A percentile compares a stretch with the other conserved stretches of the same genome.
phyloP scores from a whole-genome alignment of 2,888 invertebrate species.

The Labia minor region DNA sequence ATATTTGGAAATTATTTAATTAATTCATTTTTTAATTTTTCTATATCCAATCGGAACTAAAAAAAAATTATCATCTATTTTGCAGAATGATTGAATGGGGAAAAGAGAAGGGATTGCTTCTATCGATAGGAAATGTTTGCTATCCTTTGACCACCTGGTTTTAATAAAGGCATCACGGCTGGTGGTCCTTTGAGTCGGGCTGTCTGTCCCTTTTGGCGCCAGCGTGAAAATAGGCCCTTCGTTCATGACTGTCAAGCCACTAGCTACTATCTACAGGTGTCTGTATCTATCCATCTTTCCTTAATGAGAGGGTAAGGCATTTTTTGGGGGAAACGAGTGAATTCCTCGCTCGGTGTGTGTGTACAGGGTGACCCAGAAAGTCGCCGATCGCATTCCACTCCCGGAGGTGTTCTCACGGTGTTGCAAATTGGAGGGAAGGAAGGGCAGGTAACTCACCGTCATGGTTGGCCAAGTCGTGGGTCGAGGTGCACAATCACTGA shows the following conservation, averaged over 20 bases:
- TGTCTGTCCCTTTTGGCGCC: background rate
- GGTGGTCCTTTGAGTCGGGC: too few relatives aligned
- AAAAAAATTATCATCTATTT: too few relatives aligned
- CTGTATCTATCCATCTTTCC: background rate
- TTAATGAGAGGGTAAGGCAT: background rate
- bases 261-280: constrained; percentile 13
- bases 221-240: background rate
- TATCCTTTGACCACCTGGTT: too few relatives aligned
- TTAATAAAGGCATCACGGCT: too few relatives aligned
- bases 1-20: too few relatives aligned
- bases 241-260: background rate
- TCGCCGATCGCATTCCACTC: background rate
- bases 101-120: too few relatives aligned
- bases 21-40: too few relatives aligned
- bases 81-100: too few relatives aligned
- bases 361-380: constrained; percentile 4
- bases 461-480: background rate
- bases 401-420: background rate
- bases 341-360: too few relatives aligned
- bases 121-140: too few relatives aligned
- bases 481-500: background rate
- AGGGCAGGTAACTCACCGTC: background rate
- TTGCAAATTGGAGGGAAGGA: background rate
- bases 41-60: too few relatives aligned
- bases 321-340: too few relatives aligned